These are phyloP conservation scores for Heteromurus nitidus DNA, from an alignment of 2,888 invertebrate genomes.

Conservation along the genomic window DNA sequence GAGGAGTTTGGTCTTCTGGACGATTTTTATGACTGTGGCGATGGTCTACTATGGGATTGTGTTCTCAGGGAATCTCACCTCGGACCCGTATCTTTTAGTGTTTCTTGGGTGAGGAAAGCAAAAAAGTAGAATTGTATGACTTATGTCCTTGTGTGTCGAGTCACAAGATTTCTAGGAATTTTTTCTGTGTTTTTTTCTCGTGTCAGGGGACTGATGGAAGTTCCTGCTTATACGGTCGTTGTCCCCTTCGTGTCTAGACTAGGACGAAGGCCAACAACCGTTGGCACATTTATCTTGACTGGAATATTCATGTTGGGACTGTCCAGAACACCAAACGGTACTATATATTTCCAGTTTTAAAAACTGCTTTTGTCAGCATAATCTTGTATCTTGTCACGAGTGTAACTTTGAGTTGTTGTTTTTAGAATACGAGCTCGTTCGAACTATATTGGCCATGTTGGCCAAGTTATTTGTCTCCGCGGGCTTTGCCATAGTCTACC, in stretches of 20 bases:
- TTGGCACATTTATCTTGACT: constrained; percentile 66
- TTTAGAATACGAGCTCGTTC: constrained; percentile 56
- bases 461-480: constrained; percentile 71
- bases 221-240: constrained; percentile 70
- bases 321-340: constrained; percentile 48
- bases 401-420: not conserved
- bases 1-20: constrained; percentile 71
- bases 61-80: constrained; percentile 68
- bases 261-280: constrained; percentile 70
- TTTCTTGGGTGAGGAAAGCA: constrained; percentile 68
- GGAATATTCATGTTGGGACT: constrained; percentile 65
- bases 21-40: constrained; percentile 66
- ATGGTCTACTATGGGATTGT: constrained; percentile 72
- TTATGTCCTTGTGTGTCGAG: not conserved
- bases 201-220: constrained; percentile 71
- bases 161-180: not conserved
- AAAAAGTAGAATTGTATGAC: not conserved
- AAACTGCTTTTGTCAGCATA: not conserved
- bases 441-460: constrained; percentile 68
- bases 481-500: constrained; percentile 69
- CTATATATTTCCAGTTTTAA: not conserved
- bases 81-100: constrained; percentile 70
- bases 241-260: constrained; percentile 69
- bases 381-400: too few relatives aligned
- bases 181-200: not conserved